phyloP scores from a whole-genome alignment of 2,888 invertebrate species.

The Eristalinus aeneus region DNA sequence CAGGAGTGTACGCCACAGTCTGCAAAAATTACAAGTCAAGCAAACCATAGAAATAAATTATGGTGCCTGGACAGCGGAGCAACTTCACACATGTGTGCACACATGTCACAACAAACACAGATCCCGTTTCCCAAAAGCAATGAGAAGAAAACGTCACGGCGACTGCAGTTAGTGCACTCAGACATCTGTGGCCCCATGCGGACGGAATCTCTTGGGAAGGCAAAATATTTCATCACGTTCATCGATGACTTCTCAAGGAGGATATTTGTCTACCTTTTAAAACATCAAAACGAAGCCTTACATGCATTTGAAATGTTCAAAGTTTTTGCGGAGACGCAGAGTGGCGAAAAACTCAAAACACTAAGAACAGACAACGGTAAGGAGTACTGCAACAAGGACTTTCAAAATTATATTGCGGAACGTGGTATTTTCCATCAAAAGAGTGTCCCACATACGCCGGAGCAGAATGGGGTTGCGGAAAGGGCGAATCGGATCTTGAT shows the following conservation, averaged over 20 bases:
- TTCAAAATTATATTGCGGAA: too few relatives aligned
- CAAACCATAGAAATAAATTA: not conserved
- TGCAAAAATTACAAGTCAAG: not conserved
- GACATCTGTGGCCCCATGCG: not conserved
- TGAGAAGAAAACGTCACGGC: not conserved
- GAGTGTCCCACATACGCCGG: constrained; percentile 26
- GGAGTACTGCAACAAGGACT: too few relatives aligned
- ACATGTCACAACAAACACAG: too few relatives aligned
- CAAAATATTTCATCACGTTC: constrained; percentile 19
- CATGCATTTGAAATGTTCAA: too few relatives aligned
- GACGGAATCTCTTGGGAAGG: constrained; percentile 4
- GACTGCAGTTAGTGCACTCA: not conserved
- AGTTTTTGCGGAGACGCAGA: not conserved
- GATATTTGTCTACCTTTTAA: constrained; percentile 15
- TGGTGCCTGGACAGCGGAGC: constrained; percentile 1
- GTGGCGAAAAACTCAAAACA: not conserved
- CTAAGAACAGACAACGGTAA: too few relatives aligned
- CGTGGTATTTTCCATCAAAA: constrained; percentile 13
- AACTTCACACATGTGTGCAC: constrained; percentile 16
- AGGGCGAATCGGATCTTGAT: constrained; percentile 38
- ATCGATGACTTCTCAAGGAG: constrained; percentile 25
- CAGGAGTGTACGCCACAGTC: constrained; percentile 15
- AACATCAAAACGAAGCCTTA: not conserved
- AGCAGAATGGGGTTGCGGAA: constrained; percentile 32
- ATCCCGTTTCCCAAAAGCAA: too few relatives aligned